Evolutionary conservation across 2,113 vertebrate species (phyloP), one percentile per base, ranked within the genome.

Genomic region (Urocitellus parryii): DNA sequence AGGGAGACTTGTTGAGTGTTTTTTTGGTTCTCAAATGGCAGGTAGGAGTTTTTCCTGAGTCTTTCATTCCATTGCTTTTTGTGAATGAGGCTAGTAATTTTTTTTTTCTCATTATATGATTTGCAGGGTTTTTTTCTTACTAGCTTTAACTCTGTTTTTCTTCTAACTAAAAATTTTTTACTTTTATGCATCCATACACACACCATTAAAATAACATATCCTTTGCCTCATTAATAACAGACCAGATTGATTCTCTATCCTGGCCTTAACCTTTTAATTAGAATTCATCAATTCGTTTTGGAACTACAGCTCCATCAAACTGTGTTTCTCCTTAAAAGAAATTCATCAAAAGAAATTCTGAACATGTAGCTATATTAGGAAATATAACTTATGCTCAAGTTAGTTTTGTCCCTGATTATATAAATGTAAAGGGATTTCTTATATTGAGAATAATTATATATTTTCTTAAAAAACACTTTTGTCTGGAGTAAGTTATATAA

Each of bases 271-370:
- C 3, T 42, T 95, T 91, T 79, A 29, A 27, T 61, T 87, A 70
- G 37, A 8, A 63, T 88, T 37, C 20, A 85, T 27, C n/a, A 39
- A 12, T 63, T 73, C 68, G 27, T 67, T 68, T 90, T 34, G 6
- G 29, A 53, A 76, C 14, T 67, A 53, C 7, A 92, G 11, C 56
- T 73, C 29, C 4, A 18, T 89, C 25, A 72, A 22, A 73, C 2
- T 76, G 17, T 74, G 80, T 10, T 68, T 58, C 11, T 48, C 5
- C 25, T 84, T 85, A 51, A 45, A 61, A 10, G 14, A 56, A 91
- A 56, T 90, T 96, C 51, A 48, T 45, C 51, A 56, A 29, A 94
- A 53, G 24, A 10, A 25, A 81, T 92, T 88, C 22, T 92, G 42
- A 92, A 45, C 0, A 53, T 22, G 6, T 10, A 67, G 27, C 61